A percentile compares a stretch with the other conserved stretches of the same genome.
Conservation (phyloP, 2,888 invertebrate genomes). For the Ditula angustiorana region DNA sequence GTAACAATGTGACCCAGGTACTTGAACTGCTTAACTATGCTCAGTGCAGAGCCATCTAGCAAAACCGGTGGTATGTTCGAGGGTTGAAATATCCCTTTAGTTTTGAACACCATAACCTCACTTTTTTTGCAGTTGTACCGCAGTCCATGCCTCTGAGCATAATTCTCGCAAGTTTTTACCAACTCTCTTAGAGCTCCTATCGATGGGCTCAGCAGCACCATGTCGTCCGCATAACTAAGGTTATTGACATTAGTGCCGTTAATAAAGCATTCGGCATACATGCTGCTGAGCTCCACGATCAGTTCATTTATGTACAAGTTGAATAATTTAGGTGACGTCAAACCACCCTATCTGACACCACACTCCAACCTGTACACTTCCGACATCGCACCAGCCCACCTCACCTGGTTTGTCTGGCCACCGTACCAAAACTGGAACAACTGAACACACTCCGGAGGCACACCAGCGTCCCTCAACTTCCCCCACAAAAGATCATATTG, state of each 20-base stretch:
- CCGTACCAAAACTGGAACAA: conserved; percentile 13
- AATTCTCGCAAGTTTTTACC: conserved; percentile 8
- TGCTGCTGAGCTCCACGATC: too few relatives aligned
- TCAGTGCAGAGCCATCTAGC: background rate
- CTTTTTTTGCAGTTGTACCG: conserved; percentile 2
- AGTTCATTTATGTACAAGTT: too few relatives aligned
- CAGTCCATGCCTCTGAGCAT: conserved; percentile 9
- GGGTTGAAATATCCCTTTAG: background rate
- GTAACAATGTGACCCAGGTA: conserved; percentile 28
- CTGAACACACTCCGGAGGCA: background rate
- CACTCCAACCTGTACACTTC: background rate
- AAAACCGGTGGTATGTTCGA: background rate
- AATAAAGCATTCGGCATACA: conserved; percentile 18
- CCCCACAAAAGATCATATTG: conserved; percentile 24
- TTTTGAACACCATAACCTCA: conserved; percentile 17
- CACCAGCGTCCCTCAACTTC: background rate
- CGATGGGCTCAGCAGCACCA: too few relatives aligned
- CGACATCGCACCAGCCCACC: background rate
- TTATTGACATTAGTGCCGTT: conserved; percentile 22
- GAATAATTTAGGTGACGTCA: conserved; percentile 33
- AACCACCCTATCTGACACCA: conserved; percentile 37
- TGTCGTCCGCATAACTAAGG: conserved; percentile 22
- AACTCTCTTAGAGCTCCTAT: background rate
- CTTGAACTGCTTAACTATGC: conserved; percentile 7
- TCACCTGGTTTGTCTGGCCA: conserved; percentile 8